These are phyloP conservation scores for Thermophis baileyi DNA, from an alignment of 2,113 vertebrate genomes.

Conservation along the genomic window DNA sequence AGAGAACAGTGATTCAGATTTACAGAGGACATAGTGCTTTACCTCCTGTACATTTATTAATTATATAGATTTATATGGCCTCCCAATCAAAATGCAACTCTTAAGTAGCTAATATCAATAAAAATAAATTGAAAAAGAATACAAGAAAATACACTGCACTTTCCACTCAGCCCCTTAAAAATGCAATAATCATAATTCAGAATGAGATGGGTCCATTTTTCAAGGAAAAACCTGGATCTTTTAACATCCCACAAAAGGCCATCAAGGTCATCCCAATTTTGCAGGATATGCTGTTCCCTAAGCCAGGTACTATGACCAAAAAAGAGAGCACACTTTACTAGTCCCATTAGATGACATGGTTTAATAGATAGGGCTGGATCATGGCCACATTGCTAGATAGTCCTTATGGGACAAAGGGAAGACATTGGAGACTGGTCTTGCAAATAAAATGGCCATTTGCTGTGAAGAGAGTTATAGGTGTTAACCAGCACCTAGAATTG, in stretches of 20 bases:
- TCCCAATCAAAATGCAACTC: background rate
- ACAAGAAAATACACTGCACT: background rate
- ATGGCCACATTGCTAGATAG: background rate
- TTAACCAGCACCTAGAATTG: background rate
- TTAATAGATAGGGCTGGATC: background rate
- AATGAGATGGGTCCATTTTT: background rate
- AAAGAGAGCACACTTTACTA: background rate
- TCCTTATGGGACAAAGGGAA: background rate
- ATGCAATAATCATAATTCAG: background rate
- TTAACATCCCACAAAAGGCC: background rate
- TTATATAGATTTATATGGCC: background rate
- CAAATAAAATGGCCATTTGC: background rate
- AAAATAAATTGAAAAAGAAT: background rate
- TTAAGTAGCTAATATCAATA: background rate
- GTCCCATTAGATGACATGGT: background rate
- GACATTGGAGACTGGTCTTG: background rate
- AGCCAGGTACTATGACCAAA: background rate
- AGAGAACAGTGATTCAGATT: background rate
- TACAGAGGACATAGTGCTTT: background rate
- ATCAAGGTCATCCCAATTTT: background rate
- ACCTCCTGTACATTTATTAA: background rate
- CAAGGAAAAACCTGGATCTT: background rate
- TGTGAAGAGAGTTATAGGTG: background rate
- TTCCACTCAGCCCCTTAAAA: background rate
- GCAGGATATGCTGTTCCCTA: background rate